Evolutionary conservation across 2,113 vertebrate species (phyloP), one percentile per base, ranked within the genome.

Genomic region (Lasiurus cinereus): DNA sequence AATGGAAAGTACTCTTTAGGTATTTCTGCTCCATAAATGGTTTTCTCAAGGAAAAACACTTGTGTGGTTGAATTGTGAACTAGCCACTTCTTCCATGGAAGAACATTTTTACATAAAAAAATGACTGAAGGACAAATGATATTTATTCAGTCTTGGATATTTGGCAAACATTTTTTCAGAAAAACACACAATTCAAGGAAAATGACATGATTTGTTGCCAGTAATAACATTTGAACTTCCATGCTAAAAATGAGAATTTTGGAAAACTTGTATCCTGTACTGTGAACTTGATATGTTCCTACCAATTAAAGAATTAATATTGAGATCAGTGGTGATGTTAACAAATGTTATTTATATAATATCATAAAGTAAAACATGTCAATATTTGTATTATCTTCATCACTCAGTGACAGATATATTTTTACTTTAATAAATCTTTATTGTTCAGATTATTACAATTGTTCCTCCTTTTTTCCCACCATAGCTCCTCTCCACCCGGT

Each of bases 221-320:
- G 16, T 64, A 67, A 56, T 59, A 74, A 83, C 76, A 48, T 56
- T 90, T 90, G 6, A 29, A 50, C n/a, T 59, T 56, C n/a, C 24
- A 59, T n/a, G 27, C 14, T 77, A 90, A 90, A 94, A 90, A 78
- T 33, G 8, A 86, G 50, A 54, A 92, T 48, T 94, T 89, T 70
- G 39, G 13, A 90, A 92, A 94, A 76, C n/a, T 70, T 83, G 5
- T 72, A 54, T 89, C 18, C 24, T 89, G 46, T 8, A 66, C 33
- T 27, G 46, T 72, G 14, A 93, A 12, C 5, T 19, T 90, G 24
- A 76, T 33, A 64, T 76, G 12, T 54, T 64, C 76, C 52, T 18
- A 80, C 74, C 31, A 80, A 36, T 46, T 39, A 66, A 50, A 76
- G 33, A 94, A 94, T 85, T 92, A 59, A 85, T 78, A 3, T 12